phyloP scores from a whole-genome alignment of 2,888 invertebrate species.

The Phengaris alcon region DNA sequence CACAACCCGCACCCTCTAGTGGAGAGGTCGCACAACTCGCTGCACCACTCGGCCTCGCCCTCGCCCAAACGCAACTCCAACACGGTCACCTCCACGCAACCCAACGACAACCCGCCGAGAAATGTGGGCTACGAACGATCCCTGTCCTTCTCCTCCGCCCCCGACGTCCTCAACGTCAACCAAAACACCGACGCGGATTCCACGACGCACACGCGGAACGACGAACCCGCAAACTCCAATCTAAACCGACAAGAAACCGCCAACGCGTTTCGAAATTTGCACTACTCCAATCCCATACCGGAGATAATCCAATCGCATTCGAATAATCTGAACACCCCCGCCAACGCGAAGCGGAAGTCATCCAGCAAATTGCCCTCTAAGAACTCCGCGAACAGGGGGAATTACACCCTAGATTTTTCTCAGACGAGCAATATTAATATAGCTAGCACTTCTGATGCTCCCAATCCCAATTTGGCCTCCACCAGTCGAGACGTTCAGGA shows the following conservation, averaged over 20 bases:
- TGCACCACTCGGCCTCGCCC: conserved; percentile 58
- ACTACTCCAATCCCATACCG: conserved; percentile 66
- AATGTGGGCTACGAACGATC: conserved; percentile 65
- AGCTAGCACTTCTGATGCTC: conserved; percentile 59
- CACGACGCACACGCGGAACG: conserved; percentile 46
- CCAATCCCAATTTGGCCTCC: conserved; percentile 68
- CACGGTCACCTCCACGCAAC: conserved; percentile 45
- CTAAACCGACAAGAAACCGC: conserved; percentile 58
- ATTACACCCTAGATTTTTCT: conserved; percentile 60
- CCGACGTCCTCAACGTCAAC: conserved; percentile 79
- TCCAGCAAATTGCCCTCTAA: conserved; percentile 72
- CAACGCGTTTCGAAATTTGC: conserved; percentile 59
- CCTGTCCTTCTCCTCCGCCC: conserved; percentile 74
- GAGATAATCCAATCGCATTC: conserved; percentile 70
- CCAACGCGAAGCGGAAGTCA: conserved; percentile 65
- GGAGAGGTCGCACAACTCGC: conserved; percentile 79
- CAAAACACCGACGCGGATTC: conserved; percentile 56
- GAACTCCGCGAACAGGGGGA: conserved; percentile 63
- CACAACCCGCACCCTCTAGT: conserved; percentile 67
- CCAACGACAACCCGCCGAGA: conserved; percentile 47
- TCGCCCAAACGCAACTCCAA: conserved; percentile 65
- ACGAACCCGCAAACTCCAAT: conserved; percentile 51
- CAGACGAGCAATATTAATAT: conserved; percentile 68
- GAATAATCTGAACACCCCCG: conserved; percentile 56
- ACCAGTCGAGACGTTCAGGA: conserved; percentile 64